A percentile compares a stretch with the other conserved stretches of the same genome.
Conservation (phyloP, 2,888 invertebrate species). For the Odontocolon sp. region DNA sequence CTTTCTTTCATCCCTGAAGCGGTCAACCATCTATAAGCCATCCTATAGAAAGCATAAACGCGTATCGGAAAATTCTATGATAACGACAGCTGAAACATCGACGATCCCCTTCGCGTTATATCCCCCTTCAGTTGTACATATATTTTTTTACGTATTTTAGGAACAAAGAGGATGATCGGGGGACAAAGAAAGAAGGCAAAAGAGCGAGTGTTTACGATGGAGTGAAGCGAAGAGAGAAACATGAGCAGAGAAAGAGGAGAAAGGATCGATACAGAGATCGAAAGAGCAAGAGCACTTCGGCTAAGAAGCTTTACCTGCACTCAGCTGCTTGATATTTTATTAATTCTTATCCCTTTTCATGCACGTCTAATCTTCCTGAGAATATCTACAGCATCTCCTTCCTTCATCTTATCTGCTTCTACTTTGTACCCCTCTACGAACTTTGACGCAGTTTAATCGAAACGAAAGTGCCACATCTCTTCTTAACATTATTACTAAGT, state of each 20-base stretch:
- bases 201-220: not conserved
- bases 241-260: conserved; percentile 22
- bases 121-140: not conserved
- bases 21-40: not conserved
- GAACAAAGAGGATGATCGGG: conserved; percentile 14
- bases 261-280: conserved; percentile 7
- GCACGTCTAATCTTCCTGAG: conserved; percentile 60
- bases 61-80: not conserved
- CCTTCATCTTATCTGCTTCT: not conserved
- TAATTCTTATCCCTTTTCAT: conserved; percentile 67
- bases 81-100: conserved; percentile 18
- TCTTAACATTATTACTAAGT: not conserved
- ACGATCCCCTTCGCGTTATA: not conserved
- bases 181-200: not conserved
- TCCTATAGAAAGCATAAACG: not conserved
- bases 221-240: conserved; percentile 1
- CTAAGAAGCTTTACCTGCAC: conserved; percentile 73
- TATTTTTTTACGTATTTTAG: conserved; percentile 32
- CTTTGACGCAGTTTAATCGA: conserved; percentile 2
- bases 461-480: not conserved
- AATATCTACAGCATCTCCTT: conserved; percentile 30
- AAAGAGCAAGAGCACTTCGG: conserved; percentile 64
- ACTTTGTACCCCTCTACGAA: not conserved
- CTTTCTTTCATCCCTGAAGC: not conserved
- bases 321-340: conserved; percentile 74